Percentiles rank a stretch among this genome's conserved stretches.
These are phyloP conservation scores for Aspiorhynchus laticeps DNA, from an alignment of 2,113 vertebrate genomes.

Conservation along the genomic window DNA sequence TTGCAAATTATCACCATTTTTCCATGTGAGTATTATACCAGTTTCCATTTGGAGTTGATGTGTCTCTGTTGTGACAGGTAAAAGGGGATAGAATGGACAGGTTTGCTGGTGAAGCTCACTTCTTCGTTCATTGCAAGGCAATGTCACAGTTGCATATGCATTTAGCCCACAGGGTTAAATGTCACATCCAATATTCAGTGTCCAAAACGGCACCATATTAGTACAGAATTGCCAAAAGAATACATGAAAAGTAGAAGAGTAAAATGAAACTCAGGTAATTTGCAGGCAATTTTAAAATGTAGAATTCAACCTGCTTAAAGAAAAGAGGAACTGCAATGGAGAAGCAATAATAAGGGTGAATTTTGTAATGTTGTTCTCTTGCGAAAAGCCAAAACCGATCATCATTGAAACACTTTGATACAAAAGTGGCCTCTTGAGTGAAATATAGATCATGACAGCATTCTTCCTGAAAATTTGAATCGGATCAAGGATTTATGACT, in stretches of 20 bases:
- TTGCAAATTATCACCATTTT: slow-evolving; percentile 39
- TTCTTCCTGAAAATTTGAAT: slow-evolving; percentile 41
- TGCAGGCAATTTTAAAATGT: background rate
- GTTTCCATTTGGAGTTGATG: slow-evolving; percentile 40
- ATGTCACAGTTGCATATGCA: background rate
- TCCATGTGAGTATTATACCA: background rate
- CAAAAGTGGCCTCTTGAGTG: slow-evolving; percentile 31
- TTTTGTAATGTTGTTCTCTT: slow-evolving; percentile 1
- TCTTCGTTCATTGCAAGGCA: background rate
- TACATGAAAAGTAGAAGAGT: too few relatives aligned
- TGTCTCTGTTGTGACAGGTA: slow-evolving; percentile 50
- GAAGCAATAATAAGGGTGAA: background rate
- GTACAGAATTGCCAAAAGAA: slow-evolving; percentile 15
- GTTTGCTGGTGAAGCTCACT: slow-evolving; percentile 1
- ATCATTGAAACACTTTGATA: slow-evolving; percentile 29
- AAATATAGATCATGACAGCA: slow-evolving; percentile 47
- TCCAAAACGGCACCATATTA: background rate
- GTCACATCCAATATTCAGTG: slow-evolving; percentile 1
- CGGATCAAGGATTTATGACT: slow-evolving; percentile 28
- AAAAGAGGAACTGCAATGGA: background rate
- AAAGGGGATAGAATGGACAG: slow-evolving; percentile 30
- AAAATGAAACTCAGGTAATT: background rate
- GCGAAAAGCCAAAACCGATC: slow-evolving; percentile 44
- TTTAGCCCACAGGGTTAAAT: background rate
- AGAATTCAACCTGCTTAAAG: background rate